Percentiles rank a stretch among this genome's conserved stretches.
These are phyloP conservation scores for Argyrosomus regius DNA, from an alignment of 2,797 vertebrate species.

Conservation along the genomic window DNA sequence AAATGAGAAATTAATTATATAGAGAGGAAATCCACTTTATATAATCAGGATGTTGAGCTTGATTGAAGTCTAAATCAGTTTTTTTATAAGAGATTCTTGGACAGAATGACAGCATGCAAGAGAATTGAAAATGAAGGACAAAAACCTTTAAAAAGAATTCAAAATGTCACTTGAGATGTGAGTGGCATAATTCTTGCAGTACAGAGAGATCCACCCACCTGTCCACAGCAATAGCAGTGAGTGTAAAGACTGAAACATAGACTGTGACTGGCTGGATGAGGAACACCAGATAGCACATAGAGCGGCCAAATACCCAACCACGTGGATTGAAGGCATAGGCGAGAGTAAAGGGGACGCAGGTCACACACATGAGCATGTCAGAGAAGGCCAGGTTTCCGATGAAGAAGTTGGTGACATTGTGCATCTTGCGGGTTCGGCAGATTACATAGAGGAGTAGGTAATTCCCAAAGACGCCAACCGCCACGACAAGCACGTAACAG, in stretches of 20 bases:
- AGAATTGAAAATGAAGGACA: neutral
- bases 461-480: constrained; percentile 89
- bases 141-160: neutral
- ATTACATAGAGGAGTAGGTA: constrained; percentile 90
- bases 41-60: neutral
- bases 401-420: constrained; percentile 92
- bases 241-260: constrained; percentile 91
- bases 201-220: constrained; percentile 80
- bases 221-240: constrained; percentile 90
- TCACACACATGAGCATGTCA: constrained; percentile 90
- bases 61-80: neutral
- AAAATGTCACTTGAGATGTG: constrained; percentile 4
- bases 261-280: constrained; percentile 90
- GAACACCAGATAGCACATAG: constrained; percentile 90
- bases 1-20: neutral
- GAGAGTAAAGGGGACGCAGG: constrained; percentile 90
- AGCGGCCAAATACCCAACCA: constrained; percentile 89
- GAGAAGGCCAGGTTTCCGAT: constrained; percentile 93
- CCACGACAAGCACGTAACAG: constrained; percentile 85
- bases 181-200: neutral
- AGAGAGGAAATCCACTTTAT: neutral
- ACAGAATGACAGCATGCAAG: neutral
- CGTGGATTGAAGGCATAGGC: constrained; percentile 92
- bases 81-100: neutral
- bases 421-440: constrained; percentile 88